Conservation (phyloP, 1,140 invertebrate species). For the Bactericera cockerelli region DNA sequence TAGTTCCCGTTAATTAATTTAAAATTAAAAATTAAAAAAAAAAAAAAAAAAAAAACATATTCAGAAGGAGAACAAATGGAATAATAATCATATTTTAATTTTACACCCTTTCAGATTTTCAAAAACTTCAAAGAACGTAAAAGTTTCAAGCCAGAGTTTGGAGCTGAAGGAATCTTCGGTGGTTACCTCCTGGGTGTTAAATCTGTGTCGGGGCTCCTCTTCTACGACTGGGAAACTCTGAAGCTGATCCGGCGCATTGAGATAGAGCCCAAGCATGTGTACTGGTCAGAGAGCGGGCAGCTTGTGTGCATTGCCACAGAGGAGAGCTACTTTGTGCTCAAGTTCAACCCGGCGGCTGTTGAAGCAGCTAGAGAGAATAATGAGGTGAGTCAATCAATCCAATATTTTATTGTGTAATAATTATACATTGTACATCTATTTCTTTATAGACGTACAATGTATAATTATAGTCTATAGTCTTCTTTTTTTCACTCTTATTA, state of each 20-base stretch:
- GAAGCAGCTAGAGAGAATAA: conserved; percentile 35
- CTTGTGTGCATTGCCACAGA: conserved; percentile 88
- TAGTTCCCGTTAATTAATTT: no score
- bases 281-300: conserved; percentile 94
- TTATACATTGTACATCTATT: no score
- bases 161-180: conserved; percentile 93
- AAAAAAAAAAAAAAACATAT: no score
- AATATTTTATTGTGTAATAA: no score
- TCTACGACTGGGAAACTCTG: conserved; percentile 95
- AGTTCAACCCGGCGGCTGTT: conserved; percentile 67
- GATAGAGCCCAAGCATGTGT: conserved; percentile 84
- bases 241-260: conserved; percentile 88
- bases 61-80: no score
- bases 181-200: conserved; percentile 87
- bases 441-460: no score
- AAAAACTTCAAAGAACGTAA: conserved; percentile 98
- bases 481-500: no score
- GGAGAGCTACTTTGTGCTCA: conserved; percentile 90
- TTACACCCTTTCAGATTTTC: conserved; percentile 34
- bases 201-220: conserved; percentile 79
- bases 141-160: conserved; percentile 88
- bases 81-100: no score
- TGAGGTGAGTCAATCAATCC: conserved; percentile 12
- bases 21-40: no score
- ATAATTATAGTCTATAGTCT: no score